phyloP scores from a whole-genome alignment of 2,797 vertebrate species.

The Myotis pilosus region DNA sequence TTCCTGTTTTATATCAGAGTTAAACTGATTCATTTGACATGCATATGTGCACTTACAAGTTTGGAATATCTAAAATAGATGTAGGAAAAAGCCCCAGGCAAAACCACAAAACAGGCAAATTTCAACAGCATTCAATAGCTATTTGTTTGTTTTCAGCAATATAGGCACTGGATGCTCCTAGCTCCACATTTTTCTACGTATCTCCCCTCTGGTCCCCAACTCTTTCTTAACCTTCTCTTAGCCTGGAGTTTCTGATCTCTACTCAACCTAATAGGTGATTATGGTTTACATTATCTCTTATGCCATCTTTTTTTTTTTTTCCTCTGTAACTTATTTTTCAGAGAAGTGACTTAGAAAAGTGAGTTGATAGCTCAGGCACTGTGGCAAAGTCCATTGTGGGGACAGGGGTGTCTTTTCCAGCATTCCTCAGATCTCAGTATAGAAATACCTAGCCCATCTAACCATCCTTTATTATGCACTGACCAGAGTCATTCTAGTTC shows the following conservation, averaged over 20 bases:
- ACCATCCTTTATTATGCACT: not conserved
- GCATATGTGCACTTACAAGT: not conserved
- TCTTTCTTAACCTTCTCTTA: conserved; percentile 12
- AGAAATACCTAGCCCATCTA: not conserved
- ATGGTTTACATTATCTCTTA: not conserved
- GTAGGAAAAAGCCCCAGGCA: not conserved
- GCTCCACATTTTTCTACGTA: not conserved
- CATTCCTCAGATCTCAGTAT: not conserved
- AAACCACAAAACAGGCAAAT: not conserved
- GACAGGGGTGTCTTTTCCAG: not conserved
- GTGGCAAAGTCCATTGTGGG: not conserved
- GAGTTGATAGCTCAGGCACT: not conserved
- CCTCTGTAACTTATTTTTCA: not conserved
- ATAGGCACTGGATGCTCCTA: not conserved
- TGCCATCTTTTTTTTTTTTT: not conserved
- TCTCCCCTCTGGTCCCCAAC: not conserved
- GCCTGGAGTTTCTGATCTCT: not conserved
- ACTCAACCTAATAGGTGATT: not conserved
- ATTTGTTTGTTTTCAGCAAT: not conserved
- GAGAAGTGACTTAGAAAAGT: not conserved
- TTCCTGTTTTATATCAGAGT: not conserved
- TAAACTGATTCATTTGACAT: not conserved
- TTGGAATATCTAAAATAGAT: not conserved
- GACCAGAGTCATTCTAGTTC: not conserved
- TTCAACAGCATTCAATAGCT: not conserved